A percentile compares a stretch with the other conserved stretches of the same genome.
Conservation (phyloP, 2,113 vertebrate species). For the Hystrix brachyura region DNA sequence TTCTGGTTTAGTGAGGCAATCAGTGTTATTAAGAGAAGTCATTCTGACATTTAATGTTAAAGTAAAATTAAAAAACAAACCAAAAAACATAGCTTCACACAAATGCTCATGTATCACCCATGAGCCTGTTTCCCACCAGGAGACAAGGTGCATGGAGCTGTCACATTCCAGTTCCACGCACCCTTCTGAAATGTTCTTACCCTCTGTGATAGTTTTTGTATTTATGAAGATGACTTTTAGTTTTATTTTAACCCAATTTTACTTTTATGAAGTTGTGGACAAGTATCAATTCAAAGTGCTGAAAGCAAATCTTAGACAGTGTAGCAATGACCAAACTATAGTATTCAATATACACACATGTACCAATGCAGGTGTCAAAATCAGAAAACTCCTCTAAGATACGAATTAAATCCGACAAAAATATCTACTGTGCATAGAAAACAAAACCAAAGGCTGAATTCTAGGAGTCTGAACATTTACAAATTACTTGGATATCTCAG, state of each 20-base stretch:
- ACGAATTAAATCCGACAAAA: not conserved
- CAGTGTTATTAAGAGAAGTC: not conserved
- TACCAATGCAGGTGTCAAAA: not conserved
- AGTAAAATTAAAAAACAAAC: not conserved
- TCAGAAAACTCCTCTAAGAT: not conserved
- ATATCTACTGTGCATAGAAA: not conserved
- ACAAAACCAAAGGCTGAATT: not conserved
- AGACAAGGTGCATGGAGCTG: not conserved
- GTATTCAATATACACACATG: not conserved
- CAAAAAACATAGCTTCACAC: not conserved
- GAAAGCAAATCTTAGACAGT: not conserved
- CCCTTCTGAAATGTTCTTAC: not conserved
- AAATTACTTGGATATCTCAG: not conserved
- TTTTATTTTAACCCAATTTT: not conserved
- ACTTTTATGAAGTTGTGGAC: not conserved
- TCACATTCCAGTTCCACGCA: not conserved
- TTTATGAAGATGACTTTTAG: not conserved
- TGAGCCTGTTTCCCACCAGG: not conserved
- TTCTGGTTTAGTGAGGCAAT: not conserved
- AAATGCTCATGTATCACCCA: not conserved
- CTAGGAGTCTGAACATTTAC: not conserved
- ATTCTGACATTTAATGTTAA: not conserved
- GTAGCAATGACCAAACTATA: not conserved
- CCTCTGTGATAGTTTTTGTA: not conserved
- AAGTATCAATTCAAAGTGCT: not conserved